phyloP scores from a whole-genome alignment of 1,140 invertebrate genomes.

The Microplitis demolitor region DNA sequence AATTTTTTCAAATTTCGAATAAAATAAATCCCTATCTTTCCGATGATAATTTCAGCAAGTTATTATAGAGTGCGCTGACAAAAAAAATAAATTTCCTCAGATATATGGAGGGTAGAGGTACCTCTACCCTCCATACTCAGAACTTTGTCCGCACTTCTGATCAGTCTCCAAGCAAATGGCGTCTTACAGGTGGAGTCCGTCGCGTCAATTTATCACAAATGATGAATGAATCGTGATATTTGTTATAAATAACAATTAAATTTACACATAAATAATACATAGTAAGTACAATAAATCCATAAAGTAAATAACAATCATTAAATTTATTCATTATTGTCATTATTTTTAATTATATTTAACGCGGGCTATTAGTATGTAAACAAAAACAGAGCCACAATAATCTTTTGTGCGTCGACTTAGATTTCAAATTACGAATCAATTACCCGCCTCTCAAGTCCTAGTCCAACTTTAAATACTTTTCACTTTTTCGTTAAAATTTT shows the following conservation, averaged over 20 bases:
- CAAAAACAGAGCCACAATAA: slow-evolving; percentile 47
- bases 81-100: not conserved
- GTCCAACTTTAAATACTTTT: too few relatives aligned
- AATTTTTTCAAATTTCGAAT: too few relatives aligned
- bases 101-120: too few relatives aligned
- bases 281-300: slow-evolving; percentile 43
- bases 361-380: slow-evolving; percentile 55
- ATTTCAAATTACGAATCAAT: slow-evolving; percentile 2
- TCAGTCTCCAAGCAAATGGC: slow-evolving; percentile 56
- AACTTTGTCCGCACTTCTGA: not conserved
- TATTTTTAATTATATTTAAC: slow-evolving; percentile 29
- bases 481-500: too few relatives aligned
- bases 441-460: not conserved
- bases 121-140: too few relatives aligned
- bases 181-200: slow-evolving; percentile 59
- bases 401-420: slow-evolving; percentile 23
- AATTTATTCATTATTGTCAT: not conserved
- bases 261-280: slow-evolving; percentile 36
- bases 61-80: too few relatives aligned
- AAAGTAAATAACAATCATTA: slow-evolving; percentile 7
- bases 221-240: slow-evolving; percentile 59
- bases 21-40: too few relatives aligned
- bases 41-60: too few relatives aligned
- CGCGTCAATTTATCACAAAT: slow-evolving; percentile 56
- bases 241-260: slow-evolving; percentile 44